Percentiles rank a stretch among this genome's conserved stretches.
Evolutionary conservation across 53 echinoderm and acorn worm genomes (phyloP).

Genomic region (Holothuria leucospilota): DNA sequence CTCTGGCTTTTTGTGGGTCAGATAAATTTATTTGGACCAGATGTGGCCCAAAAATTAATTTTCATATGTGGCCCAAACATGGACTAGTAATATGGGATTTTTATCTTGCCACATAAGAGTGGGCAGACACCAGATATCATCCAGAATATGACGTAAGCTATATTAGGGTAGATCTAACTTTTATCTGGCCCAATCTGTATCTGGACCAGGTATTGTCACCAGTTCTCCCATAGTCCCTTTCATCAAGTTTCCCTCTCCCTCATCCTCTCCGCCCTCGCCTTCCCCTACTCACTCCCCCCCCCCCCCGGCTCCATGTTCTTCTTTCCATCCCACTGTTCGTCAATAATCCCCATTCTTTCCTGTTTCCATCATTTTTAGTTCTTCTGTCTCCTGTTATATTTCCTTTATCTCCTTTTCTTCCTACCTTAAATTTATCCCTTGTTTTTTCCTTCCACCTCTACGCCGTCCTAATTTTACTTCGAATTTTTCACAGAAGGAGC

Average conservation of each 20-base stretch:
- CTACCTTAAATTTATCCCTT: not conserved
- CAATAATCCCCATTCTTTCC: not conserved
- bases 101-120: no score
- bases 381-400: not conserved
- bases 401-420: not conserved
- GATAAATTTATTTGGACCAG: no score
- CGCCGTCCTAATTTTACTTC: no score
- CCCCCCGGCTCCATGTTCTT: not conserved
- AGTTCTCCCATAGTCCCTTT: not conserved
- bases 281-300: not conserved
- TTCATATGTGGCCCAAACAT: no score
- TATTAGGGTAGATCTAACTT: no score
- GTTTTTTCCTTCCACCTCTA: not conserved
- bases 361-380: not conserved
- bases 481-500: no score
- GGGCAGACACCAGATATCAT: no score
- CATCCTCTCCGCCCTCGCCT: not conserved
- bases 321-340: not conserved
- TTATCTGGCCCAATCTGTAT: no score
- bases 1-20: no score
- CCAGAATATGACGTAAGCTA: no score
- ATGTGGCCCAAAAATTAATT: no score
- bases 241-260: not conserved
- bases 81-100: no score
- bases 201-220: not conserved